phyloP scores from a whole-genome alignment of 2,113 vertebrate species.

The Puffinus mauretanicus region DNA sequence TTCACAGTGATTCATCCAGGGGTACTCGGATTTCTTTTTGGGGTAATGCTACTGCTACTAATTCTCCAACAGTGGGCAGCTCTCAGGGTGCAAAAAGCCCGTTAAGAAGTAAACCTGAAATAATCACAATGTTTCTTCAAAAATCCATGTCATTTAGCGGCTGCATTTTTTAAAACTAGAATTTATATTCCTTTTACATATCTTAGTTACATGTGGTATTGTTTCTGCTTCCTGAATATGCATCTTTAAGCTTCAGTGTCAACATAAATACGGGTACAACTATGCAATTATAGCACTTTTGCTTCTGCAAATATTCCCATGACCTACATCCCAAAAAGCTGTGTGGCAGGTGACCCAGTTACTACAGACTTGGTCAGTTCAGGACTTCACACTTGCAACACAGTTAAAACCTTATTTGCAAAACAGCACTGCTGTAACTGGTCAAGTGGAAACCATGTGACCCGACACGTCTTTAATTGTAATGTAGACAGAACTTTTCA shows the following conservation, averaged over 20 bases:
- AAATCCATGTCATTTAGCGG: neutral
- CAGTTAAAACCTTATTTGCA: constrained; percentile 44
- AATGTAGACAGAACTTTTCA: neutral
- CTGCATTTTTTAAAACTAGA: neutral
- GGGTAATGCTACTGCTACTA: neutral
- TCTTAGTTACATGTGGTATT: neutral
- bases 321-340: neutral
- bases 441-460: constrained; percentile 16
- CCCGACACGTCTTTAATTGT: neutral
- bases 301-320: constrained; percentile 32
- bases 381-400: constrained; percentile 42
- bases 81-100: neutral
- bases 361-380: constrained; percentile 29
- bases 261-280: neutral
- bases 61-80: neutral
- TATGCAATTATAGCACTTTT: neutral
- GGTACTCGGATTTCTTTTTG: neutral
- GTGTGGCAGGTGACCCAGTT: constrained; percentile 26
- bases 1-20: neutral
- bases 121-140: neutral
- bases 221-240: neutral
- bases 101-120: neutral
- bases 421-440: constrained; percentile 16
- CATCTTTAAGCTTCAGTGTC: neutral
- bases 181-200: neutral